phyloP scores from a whole-genome alignment of 2,888 invertebrate genomes.

The Aelia acuminata region DNA sequence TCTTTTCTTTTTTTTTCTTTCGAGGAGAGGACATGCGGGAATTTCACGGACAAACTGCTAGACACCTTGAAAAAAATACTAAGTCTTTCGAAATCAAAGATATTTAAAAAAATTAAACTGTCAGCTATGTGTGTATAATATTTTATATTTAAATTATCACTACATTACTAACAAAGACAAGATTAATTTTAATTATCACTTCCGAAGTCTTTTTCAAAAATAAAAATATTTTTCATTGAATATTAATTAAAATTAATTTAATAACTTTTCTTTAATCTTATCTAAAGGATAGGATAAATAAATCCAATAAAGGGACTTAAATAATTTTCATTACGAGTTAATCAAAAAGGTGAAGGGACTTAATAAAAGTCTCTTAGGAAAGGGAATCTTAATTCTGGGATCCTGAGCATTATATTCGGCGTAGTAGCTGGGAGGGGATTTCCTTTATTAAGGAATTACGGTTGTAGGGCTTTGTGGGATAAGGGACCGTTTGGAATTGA shows the following conservation, averaged over 20 bases:
- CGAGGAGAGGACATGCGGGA: too few relatives aligned
- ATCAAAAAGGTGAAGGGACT: slow-evolving; percentile 27
- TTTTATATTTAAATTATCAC: too few relatives aligned
- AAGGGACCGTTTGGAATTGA: background rate
- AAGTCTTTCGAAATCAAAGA: too few relatives aligned
- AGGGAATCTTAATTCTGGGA: slow-evolving; percentile 32
- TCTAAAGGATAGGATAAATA: background rate
- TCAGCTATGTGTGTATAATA: too few relatives aligned
- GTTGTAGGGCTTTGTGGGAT: background rate
- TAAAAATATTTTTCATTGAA: background rate
- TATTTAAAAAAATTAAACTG: too few relatives aligned
- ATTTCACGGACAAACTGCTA: too few relatives aligned
- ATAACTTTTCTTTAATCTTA: slow-evolving; percentile 11
- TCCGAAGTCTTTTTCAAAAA: background rate
- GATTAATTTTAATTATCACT: background rate
- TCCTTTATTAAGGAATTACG: slow-evolving; percentile 34
- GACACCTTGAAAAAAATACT: too few relatives aligned
- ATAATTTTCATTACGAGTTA: slow-evolving; percentile 37
- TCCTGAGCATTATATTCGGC: background rate
- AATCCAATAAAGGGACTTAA: slow-evolving; percentile 35
- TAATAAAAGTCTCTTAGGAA: slow-evolving; percentile 21
- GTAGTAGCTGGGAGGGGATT: background rate
- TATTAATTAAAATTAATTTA: background rate
- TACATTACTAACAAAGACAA: too few relatives aligned
- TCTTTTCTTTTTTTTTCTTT: too few relatives aligned